These are phyloP conservation scores for Mugil cephalus DNA, from an alignment of 2,113 vertebrate genomes.

Conservation along the genomic window DNA sequence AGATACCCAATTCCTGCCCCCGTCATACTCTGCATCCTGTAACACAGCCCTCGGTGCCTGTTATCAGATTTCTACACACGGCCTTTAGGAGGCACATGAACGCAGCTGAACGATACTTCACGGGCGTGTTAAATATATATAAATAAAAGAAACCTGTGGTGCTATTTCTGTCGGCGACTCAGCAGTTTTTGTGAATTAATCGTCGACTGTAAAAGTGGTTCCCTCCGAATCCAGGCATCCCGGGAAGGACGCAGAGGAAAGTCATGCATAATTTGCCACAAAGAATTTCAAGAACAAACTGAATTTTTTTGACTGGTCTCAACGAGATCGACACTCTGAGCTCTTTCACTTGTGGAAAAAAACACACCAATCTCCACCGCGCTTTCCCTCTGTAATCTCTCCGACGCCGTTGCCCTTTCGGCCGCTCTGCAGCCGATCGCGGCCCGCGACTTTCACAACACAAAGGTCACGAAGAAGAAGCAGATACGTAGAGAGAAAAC, in stretches of 20 bases:
- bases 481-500: not conserved
- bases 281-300: slow-evolving; percentile 46
- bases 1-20: slow-evolving; percentile 46
- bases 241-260: slow-evolving; percentile 61
- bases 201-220: slow-evolving; percentile 42
- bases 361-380: slow-evolving; percentile 29
- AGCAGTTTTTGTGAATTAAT: slow-evolving; percentile 68
- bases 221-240: slow-evolving; percentile 51
- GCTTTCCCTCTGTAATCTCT: slow-evolving; percentile 57
- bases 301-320: slow-evolving; percentile 20
- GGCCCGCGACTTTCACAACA: slow-evolving; percentile 48
- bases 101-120: slow-evolving; percentile 53
- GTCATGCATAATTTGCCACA: slow-evolving; percentile 49
- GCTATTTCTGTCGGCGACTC: slow-evolving; percentile 58
- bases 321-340: slow-evolving; percentile 23
- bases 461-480: slow-evolving; percentile 38
- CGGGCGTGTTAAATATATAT: slow-evolving; percentile 34
- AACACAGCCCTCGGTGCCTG: slow-evolving; percentile 35
- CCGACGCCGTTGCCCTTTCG: slow-evolving; percentile 47
- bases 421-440: slow-evolving; percentile 51
- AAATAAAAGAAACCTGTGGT: slow-evolving; percentile 37
- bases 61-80: slow-evolving; percentile 48
- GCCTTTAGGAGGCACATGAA: slow-evolving; percentile 40
- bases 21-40: slow-evolving; percentile 58
- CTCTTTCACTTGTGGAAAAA: slow-evolving; percentile 44